Evolutionary conservation across 1,140 invertebrate genomes (phyloP).

Genomic region (Tetramorium alpestre): DNA sequence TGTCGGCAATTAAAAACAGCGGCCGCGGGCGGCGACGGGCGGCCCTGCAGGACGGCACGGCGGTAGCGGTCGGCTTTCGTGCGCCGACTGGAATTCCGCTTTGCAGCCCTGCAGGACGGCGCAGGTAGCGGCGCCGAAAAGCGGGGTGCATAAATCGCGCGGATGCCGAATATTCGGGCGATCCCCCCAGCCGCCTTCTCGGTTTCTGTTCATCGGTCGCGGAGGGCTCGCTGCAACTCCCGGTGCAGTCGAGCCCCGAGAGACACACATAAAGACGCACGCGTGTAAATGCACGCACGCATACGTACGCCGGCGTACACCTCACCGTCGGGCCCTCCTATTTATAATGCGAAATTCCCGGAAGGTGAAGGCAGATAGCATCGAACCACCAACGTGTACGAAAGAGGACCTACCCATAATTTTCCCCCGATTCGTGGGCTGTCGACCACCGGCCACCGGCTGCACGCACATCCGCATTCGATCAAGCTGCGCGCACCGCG

Average conservation of each 20-base stretch:
- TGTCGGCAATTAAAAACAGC: slow-evolving; percentile 51
- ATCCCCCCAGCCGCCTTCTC: not conserved
- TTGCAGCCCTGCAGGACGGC: not conserved
- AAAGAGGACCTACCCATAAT: slow-evolving; percentile 76
- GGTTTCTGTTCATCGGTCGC: slow-evolving; percentile 8
- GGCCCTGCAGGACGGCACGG: not conserved
- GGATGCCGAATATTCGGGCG: slow-evolving; percentile 67
- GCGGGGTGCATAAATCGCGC: slow-evolving; percentile 72
- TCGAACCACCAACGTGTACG: slow-evolving; percentile 66
- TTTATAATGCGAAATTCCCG: slow-evolving; percentile 77
- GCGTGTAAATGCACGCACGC: not conserved
- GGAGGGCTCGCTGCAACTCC: slow-evolving; percentile 37
- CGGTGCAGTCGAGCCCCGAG: slow-evolving; percentile 10
- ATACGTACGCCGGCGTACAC: not conserved
- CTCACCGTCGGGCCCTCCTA: slow-evolving; percentile 60
- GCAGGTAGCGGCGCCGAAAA: slow-evolving; percentile 1
- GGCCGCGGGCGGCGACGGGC: not conserved
- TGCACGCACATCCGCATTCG: slow-evolving; percentile 79
- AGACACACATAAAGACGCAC: slow-evolving; percentile 6
- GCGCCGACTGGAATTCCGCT: slow-evolving; percentile 56
- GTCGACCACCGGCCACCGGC: slow-evolving; percentile 59
- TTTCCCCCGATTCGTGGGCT: slow-evolving; percentile 70
- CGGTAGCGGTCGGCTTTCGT: slow-evolving; percentile 53
- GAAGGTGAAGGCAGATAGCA: slow-evolving; percentile 75
- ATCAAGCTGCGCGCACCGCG: slow-evolving; percentile 67